Percentiles rank a stretch among this genome's conserved stretches.
phyloP scores from a whole-genome alignment of 2,797 vertebrate species.

The Paramormyrops hopkinsi region DNA sequence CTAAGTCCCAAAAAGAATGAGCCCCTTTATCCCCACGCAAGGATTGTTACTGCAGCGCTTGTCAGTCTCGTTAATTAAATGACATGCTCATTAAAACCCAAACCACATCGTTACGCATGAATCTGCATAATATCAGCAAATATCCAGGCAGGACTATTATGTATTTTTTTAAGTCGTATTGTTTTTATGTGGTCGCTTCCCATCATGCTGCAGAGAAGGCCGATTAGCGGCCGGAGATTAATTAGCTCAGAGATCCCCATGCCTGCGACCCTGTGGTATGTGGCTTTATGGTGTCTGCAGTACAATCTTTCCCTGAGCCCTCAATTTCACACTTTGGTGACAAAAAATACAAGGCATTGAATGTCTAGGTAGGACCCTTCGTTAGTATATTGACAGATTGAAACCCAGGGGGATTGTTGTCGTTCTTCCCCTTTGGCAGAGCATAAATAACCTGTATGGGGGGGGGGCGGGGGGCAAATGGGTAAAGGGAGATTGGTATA shows the following conservation, averaged over 20 bases:
- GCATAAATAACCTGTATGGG: neutral
- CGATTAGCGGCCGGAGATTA: neutral
- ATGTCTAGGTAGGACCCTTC: neutral
- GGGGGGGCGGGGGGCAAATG: neutral
- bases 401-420: neutral
- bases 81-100: slow-evolving; percentile 19
- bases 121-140: slow-evolving; percentile 26
- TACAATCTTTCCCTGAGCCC: neutral
- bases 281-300: neutral
- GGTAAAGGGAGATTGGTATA: neutral
- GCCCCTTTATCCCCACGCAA: neutral
- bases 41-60: slow-evolving; percentile 10
- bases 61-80: slow-evolving; percentile 26
- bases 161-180: slow-evolving; percentile 13
- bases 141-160: slow-evolving; percentile 18
- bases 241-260: neutral
- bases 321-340: neutral
- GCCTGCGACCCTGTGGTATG: neutral
- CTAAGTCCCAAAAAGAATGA: slow-evolving; percentile 4
- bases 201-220: neutral
- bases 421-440: neutral
- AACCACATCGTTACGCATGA: neutral
- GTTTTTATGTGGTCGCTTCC: neutral
- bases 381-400: neutral
- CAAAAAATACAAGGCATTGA: neutral